Conservation (phyloP, 2,113 vertebrate genomes). For the Rhynchomys soricoides region DNA sequence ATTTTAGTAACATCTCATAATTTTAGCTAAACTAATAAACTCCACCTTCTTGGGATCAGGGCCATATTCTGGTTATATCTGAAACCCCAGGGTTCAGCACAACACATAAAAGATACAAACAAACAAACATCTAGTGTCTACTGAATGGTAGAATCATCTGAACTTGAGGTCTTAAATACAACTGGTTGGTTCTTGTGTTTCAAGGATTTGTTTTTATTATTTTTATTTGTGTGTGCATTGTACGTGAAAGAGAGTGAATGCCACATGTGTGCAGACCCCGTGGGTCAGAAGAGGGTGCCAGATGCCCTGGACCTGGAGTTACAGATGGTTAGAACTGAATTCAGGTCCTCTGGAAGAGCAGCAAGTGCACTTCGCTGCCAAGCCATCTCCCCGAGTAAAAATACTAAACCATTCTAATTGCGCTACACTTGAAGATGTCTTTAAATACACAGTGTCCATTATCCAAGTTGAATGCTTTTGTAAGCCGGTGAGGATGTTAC, state of each 20-base stretch:
- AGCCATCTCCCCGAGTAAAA: background rate
- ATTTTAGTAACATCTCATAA: background rate
- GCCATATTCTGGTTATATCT: background rate
- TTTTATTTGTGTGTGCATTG: background rate
- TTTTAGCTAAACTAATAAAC: conserved; percentile 31
- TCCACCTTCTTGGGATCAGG: background rate
- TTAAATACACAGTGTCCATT: background rate
- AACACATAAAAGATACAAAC: conserved; percentile 1
- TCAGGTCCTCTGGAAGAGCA: background rate
- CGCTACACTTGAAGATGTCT: background rate
- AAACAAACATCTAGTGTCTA: background rate
- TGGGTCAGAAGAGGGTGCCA: background rate
- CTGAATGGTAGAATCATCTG: background rate
- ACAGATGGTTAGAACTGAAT: background rate
- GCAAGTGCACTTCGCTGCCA: background rate
- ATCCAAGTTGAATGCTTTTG: conserved; percentile 17
- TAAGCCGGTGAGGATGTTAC: background rate
- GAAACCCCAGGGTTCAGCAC: background rate
- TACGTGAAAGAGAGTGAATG: background rate
- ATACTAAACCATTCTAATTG: background rate
- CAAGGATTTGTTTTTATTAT: background rate
- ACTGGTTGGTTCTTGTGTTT: background rate
- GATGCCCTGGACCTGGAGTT: background rate
- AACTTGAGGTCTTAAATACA: background rate
- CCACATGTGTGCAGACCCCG: background rate